Conservation (phyloP, 23 tunicate species). For the Trididemnum clinides region DNA sequence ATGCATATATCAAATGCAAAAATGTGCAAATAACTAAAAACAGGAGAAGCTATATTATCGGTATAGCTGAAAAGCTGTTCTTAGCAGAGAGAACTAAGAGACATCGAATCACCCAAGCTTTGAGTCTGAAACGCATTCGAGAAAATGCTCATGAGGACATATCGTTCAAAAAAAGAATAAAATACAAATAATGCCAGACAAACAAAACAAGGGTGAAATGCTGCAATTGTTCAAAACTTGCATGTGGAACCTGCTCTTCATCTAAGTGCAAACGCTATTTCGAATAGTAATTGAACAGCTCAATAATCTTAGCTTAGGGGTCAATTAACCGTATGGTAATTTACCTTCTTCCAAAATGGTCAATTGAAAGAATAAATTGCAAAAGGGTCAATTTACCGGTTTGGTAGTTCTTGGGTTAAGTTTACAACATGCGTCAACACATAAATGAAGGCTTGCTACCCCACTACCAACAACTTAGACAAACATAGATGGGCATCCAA, state of each 20-base stretch:
- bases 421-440: too few species aligned
- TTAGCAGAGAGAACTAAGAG: not conserved
- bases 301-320: not conserved
- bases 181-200: not conserved
- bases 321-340: not conserved
- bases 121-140: not conserved
- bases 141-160: not conserved
- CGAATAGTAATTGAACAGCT: not conserved
- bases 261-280: not conserved
- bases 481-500: too few species aligned
- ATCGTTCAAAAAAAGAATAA: not conserved
- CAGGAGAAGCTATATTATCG: not conserved
- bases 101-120: not conserved
- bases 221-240: not conserved
- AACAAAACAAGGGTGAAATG: not conserved
- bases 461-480: too few species aligned
- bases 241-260: not conserved
- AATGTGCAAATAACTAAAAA: conserved; percentile 5
- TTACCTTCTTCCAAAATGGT: not conserved
- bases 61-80: not conserved
- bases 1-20: conserved; percentile 2
- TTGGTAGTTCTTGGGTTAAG: not conserved
- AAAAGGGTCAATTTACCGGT: not conserved
- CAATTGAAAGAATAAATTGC: not conserved
- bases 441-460: too few species aligned